Evolutionary conservation across 2,113 vertebrate genomes (phyloP), one percentile per base, ranked within the genome.

Genomic region (Nothocercus nigrocapillus): DNA sequence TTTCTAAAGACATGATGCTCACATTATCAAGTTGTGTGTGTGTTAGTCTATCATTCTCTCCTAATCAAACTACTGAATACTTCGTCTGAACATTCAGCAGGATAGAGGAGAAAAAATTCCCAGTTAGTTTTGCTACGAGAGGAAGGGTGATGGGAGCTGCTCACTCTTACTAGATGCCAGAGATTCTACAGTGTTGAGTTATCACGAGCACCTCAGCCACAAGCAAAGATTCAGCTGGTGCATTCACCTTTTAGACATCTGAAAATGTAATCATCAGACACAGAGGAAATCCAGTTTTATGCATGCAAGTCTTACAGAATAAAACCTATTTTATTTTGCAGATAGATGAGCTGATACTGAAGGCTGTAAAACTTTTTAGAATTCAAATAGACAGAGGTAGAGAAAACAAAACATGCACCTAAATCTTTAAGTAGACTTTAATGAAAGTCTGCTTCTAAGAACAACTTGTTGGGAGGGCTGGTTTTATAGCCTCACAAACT

Each of bases 381-480:
- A 95, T 94, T 84, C 89, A 91, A 93, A 93, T 70, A 93, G 76
- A 66, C 76, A 85, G 78, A 76, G 13, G 25, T 67, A 87, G 87
- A 78, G 85, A 92, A 85, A 51, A 58, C 89, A 78, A 92, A 62
- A 83, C 62, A 63, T 25, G 82, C 80, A 51, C 45, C n/a, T 92
- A 93, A 94, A 89, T 94, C 87, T 70, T 54, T 85, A 89, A 91
- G 91, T 49, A 49, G 49, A 49, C 74, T 83, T 91, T 82, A 91
- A 74, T 36, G 53, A 49, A 45, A 38, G 51, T 45, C 75, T 83
- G 5, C 77, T 86, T 87, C 59, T 82, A 83, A 66, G 44, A 85
- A 82, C 56, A 73, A 92, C 88, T 75, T 94, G 93, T 92, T 90
- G 72, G n/a, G 24, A 93, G 9, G 14, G 15, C 11, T 84, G 47